Evolutionary conservation across 2,797 vertebrate genomes (phyloP), one percentile per base, ranked within the genome.

Genomic region (Sebastes oblongus): DNA sequence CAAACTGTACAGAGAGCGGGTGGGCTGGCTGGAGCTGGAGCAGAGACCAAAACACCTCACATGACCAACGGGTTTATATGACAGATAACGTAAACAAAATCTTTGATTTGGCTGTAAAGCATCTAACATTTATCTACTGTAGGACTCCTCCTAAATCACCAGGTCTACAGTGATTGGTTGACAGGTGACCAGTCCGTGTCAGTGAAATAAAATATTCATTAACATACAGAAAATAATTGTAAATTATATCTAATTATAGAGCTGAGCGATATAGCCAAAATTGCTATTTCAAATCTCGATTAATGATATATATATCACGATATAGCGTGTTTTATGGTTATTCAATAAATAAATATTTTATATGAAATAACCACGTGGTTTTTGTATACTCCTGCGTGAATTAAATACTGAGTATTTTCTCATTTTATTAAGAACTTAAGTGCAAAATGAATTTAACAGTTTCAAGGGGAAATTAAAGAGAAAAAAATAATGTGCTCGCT

Each of bases 21-120:
- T n/a, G 70, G 88, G 70, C 74, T 66, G 86, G 75, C 75, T 82
- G 91, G 89, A 87, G 83, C 90, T 92, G 92, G 34, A 90, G 92
- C 79, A 88, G 76, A 93, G 81, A 91, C 78, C 88, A 75, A 82
- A 64, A 93, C 60, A 93, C 34, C 81, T 29, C 4, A 75, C 32
- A 39, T 85, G 64, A 89, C 80, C 55, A 22, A 56, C 3, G n/a
- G 22, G 22, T 5, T 52, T 68, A 55, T 4, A 25, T n/a, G 2
- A 66, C 16, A 59, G 6, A 30, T 2, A 5, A 24, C 3, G 7
- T 61, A 9, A 14, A 54, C 3, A 3, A 22, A 34, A 55, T 24
- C 12, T 18, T 7, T 29, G 8, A 29, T 50, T 25, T 24, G 12
- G 20, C n/a, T 52, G 50, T 8, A 4, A 70, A 5, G 27, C 66